These are phyloP conservation scores for Pygathrix nemaeus DNA, from an alignment of 2,113 vertebrate genomes.

Conservation along the genomic window DNA sequence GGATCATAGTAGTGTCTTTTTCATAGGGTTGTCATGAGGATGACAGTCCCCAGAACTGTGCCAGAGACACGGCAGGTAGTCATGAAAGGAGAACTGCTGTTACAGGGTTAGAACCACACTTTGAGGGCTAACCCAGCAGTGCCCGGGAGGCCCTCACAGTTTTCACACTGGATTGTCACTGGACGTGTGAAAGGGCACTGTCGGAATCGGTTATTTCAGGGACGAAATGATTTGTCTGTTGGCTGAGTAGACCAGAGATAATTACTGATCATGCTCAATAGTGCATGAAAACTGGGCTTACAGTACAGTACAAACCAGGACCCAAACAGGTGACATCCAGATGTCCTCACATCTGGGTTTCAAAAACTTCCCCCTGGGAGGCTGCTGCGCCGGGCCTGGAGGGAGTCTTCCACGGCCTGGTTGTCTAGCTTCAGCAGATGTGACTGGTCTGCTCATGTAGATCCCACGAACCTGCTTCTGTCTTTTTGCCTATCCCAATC, in stretches of 20 bases:
- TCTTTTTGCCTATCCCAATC: rapidly evolving
- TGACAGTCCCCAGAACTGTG: background rate
- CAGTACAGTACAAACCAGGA: too few species aligned
- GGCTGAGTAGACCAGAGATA: background rate
- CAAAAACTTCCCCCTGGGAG: background rate
- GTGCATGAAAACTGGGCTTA: background rate
- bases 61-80: background rate
- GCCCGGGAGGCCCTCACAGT: background rate
- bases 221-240: background rate
- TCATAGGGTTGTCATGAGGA: background rate
- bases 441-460: background rate
- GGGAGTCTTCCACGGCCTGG: rapidly evolving
- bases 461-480: rapidly evolving
- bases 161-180: background rate
- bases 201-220: background rate
- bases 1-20: background rate
- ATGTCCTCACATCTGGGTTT: background rate
- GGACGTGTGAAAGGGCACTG: background rate
- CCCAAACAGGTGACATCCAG: slow-evolving; percentile 15
- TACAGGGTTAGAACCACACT: rapidly evolving
- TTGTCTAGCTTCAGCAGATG: background rate
- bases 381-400: rapidly evolving
- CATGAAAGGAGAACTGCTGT: background rate
- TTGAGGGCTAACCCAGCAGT: background rate
- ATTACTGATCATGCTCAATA: background rate